These are phyloP conservation scores for Platichthys flesus DNA, from an alignment of 2,113 vertebrate genomes.

Conservation along the genomic window DNA sequence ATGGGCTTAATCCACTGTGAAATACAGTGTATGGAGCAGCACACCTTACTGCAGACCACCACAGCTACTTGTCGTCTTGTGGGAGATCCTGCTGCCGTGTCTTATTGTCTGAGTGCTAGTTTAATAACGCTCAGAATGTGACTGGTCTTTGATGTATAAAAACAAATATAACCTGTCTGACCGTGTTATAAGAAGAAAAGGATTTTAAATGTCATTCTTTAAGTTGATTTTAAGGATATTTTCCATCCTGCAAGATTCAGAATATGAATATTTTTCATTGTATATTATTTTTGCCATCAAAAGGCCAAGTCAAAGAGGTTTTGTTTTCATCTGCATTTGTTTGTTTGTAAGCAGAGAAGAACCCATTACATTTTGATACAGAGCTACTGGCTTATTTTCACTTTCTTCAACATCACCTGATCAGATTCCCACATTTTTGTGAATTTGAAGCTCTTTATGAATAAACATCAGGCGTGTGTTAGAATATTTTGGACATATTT, in stretches of 20 bases:
- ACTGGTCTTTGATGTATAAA: background rate
- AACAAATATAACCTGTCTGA: slow-evolving; percentile 9
- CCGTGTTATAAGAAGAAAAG: slow-evolving; percentile 7
- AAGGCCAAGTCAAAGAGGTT: background rate
- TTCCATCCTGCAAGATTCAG: background rate
- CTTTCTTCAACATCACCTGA: no score
- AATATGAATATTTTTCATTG: background rate
- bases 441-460: no score
- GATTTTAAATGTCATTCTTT: slow-evolving; percentile 28
- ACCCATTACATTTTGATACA: no score
- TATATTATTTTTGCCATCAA: background rate
- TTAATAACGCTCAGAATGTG: slow-evolving; percentile 8
- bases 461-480: no score
- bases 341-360: no score
- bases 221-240: slow-evolving; percentile 23
- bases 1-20: slow-evolving; percentile 74
- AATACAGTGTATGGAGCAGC: slow-evolving; percentile 52
- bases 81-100: slow-evolving; percentile 3
- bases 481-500: no score
- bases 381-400: no score
- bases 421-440: no score
- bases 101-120: slow-evolving; percentile 4
- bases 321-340: no score
- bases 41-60: slow-evolving; percentile 51
- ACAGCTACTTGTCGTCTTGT: slow-evolving; percentile 20